Percentiles rank a stretch among this genome's conserved stretches.
phyloP scores from a whole-genome alignment of 2,888 invertebrate species.

The Coenonympha glycerion region DNA sequence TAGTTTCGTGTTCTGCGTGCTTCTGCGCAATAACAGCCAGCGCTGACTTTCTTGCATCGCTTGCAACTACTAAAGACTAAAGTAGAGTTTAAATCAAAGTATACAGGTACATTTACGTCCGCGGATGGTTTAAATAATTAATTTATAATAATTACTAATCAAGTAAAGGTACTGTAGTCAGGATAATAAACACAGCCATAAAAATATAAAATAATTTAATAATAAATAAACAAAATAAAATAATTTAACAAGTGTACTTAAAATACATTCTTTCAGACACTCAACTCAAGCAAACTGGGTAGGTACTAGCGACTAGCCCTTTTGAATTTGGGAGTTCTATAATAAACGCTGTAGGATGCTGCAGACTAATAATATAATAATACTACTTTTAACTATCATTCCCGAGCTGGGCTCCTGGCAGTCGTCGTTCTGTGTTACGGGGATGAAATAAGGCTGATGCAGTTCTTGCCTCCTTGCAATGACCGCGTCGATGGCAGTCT shows the following conservation, averaged over 20 bases:
- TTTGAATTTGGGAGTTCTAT: not conserved
- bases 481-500: slow-evolving; percentile 36
- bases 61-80: too few relatives aligned
- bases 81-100: too few relatives aligned
- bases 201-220: not conserved
- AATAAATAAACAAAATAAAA: too few relatives aligned
- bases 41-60: too few relatives aligned
- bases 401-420: slow-evolving; percentile 57
- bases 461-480: slow-evolving; percentile 44
- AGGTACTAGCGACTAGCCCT: not conserved
- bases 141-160: too few relatives aligned
- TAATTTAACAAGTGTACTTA: not conserved
- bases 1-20: too few relatives aligned
- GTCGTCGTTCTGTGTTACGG: slow-evolving; percentile 42
- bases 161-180: too few relatives aligned
- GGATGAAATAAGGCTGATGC: slow-evolving; percentile 47
- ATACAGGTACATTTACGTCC: too few relatives aligned
- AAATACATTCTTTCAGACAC: not conserved
- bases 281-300: not conserved
- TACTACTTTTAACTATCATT: slow-evolving; percentile 49
- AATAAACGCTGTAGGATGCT: slow-evolving; percentile 41
- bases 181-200: too few relatives aligned
- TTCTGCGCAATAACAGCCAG: too few relatives aligned
- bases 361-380: slow-evolving; percentile 50
- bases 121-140: too few relatives aligned